These are phyloP conservation scores for Platygyra sinensis DNA, from an alignment of 64 coral and sea anemone genomes.

Conservation along the genomic window DNA sequence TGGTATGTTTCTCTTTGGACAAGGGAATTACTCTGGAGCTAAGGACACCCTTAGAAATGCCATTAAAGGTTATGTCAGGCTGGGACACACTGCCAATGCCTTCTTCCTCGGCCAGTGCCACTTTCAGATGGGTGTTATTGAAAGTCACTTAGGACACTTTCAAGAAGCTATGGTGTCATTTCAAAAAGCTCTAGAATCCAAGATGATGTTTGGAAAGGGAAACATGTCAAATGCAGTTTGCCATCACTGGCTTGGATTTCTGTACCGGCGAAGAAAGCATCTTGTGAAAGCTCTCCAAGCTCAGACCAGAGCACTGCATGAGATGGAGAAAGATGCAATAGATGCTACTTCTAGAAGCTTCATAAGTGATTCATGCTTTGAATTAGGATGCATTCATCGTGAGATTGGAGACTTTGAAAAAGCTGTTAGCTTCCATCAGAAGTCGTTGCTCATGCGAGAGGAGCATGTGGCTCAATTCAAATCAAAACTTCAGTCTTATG, in stretches of 20 bases:
- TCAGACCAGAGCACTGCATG: background rate
- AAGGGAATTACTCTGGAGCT: background rate
- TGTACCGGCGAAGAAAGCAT: background rate
- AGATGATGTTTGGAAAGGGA: background rate
- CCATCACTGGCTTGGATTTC: background rate
- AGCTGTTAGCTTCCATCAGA: background rate
- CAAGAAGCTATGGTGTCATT: background rate
- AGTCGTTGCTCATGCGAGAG: background rate
- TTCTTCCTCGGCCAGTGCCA: background rate
- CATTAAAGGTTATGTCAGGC: background rate
- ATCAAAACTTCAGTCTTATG: background rate
- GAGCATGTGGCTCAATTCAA: background rate
- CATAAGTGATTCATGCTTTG: background rate
- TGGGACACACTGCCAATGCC: background rate
- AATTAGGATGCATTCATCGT: background rate
- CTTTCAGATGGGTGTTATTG: conserved; percentile 6
- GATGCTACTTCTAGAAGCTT: background rate
- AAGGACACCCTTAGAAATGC: background rate
- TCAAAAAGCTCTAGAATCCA: background rate
- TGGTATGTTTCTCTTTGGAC: background rate
- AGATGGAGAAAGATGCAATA: background rate
- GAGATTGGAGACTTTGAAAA: background rate
- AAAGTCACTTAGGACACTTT: conserved; percentile 1
- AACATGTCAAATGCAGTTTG: conserved; percentile 10
- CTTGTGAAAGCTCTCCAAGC: background rate